Evolutionary conservation across 2,113 vertebrate genomes (phyloP).

Genomic region (Collichthys lucidus): DNA sequence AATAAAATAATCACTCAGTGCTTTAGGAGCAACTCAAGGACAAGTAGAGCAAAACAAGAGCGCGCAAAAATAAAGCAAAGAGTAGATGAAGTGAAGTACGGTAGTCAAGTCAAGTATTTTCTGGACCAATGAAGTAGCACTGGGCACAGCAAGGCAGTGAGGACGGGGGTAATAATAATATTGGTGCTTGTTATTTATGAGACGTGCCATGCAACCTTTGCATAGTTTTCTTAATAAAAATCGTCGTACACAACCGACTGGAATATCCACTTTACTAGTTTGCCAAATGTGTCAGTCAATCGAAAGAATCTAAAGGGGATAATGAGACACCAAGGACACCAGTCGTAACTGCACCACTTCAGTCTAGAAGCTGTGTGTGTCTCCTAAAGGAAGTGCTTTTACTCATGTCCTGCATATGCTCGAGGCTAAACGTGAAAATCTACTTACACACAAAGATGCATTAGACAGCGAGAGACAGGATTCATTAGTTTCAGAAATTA

Average conservation of each 20-base stretch:
- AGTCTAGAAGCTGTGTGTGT: background rate
- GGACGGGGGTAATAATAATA: too few species aligned
- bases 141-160: background rate
- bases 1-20: background rate
- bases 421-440: background rate
- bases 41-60: background rate
- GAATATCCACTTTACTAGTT: constrained; percentile 27
- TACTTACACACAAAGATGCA: background rate
- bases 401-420: background rate
- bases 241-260: background rate
- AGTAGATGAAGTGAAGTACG: background rate
- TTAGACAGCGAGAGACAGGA: background rate
- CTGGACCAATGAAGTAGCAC: background rate
- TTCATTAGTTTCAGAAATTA: too few species aligned
- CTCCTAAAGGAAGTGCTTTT: constrained; percentile 1
- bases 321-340: constrained; percentile 39
- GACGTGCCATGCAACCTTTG: background rate
- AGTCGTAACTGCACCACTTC: constrained; percentile 19
- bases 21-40: background rate
- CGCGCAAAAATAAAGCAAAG: too few species aligned
- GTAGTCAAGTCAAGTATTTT: background rate
- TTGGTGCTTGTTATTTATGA: constrained; percentile 17
- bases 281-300: constrained; percentile 36
- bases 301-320: background rate
- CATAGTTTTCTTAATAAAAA: constrained; percentile 4